Conservation (phyloP, 2,113 vertebrate species). For the Hippocampus abdominalis region DNA sequence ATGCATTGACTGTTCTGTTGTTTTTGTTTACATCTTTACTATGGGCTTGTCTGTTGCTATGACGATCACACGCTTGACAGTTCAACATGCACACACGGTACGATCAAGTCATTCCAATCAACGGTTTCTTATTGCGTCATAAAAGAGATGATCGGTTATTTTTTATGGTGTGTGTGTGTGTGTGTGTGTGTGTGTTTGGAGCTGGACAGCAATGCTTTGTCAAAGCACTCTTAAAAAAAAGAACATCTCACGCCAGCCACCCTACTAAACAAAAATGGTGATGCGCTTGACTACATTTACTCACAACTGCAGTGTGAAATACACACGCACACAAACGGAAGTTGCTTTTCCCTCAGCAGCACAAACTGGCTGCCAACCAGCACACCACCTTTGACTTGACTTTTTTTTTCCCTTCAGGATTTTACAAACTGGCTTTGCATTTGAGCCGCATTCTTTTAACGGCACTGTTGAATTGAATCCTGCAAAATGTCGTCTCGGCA, state of each 20-base stretch:
- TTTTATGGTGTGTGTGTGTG: neutral
- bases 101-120: slow-evolving; percentile 43
- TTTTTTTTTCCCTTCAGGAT: neutral
- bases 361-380: neutral
- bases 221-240: too few relatives aligned
- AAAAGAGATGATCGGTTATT: neutral
- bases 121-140: neutral
- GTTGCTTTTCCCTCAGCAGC: neutral
- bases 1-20: slow-evolving; percentile 18
- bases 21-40: slow-evolving; percentile 65
- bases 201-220: too few relatives aligned
- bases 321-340: neutral
- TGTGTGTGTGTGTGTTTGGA: too few relatives aligned
- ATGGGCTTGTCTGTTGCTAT: slow-evolving; percentile 61
- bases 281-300: too few relatives aligned
- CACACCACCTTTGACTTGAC: neutral
- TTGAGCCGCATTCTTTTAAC: neutral
- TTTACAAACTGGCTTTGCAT: neutral
- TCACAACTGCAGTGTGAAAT: too few relatives aligned
- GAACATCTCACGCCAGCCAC: neutral
- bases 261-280: neutral
- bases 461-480: neutral
- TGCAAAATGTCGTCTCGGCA: neutral
- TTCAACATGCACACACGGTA: slow-evolving; percentile 13
- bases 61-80: slow-evolving; percentile 32